Conservation (phyloP, 53 echinoderm and acorn worm species). For the Actinopyga echinites region DNA sequence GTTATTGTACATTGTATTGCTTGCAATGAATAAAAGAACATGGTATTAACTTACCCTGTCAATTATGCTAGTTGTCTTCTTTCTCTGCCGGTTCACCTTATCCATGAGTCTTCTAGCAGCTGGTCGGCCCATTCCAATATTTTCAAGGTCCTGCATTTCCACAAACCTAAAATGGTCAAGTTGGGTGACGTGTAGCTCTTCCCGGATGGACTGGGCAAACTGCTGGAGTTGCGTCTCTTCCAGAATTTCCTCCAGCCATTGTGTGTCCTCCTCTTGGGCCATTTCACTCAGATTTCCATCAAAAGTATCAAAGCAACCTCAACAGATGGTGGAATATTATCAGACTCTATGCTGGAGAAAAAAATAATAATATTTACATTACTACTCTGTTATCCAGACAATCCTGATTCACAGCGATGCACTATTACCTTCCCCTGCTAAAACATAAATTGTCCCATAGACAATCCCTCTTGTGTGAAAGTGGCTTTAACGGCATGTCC, state of each 20-base stretch:
- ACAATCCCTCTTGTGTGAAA: too few relatives aligned
- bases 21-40: not conserved
- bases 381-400: too few relatives aligned
- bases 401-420: too few relatives aligned
- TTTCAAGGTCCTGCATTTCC: slow-evolving; percentile 84
- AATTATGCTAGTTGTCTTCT: slow-evolving; percentile 56
- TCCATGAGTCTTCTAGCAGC: slow-evolving; percentile 83
- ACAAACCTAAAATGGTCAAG: slow-evolving; percentile 90
- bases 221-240: slow-evolving; percentile 87
- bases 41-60: slow-evolving; percentile 61
- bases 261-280: slow-evolving; percentile 58
- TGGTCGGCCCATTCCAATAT: slow-evolving; percentile 90
- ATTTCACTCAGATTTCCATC: not conserved
- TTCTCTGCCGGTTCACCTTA: slow-evolving; percentile 70
- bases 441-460: too few relatives aligned
- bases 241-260: slow-evolving; percentile 86
- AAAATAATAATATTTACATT: too few relatives aligned
- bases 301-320: too few relatives aligned
- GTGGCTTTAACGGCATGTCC: too few relatives aligned
- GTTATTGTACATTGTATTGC: too few relatives aligned
- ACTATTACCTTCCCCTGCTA: too few relatives aligned
- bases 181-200: slow-evolving; percentile 78
- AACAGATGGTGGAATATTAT: too few relatives aligned
- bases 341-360: too few relatives aligned
- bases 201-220: slow-evolving; percentile 71